phyloP scores from a whole-genome alignment of 2,113 vertebrate species.

The Oreochromis tanganicae region DNA sequence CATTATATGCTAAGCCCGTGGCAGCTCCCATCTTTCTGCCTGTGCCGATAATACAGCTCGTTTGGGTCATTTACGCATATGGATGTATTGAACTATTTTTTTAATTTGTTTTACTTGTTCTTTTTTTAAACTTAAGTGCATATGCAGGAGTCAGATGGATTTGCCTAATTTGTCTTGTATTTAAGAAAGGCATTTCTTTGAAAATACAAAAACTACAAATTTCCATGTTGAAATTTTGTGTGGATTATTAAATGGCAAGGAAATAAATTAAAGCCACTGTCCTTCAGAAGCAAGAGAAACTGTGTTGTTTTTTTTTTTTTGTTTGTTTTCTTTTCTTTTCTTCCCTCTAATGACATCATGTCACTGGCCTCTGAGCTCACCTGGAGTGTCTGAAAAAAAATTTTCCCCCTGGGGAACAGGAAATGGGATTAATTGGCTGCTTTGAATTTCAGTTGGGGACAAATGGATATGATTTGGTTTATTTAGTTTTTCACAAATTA shows the following conservation, averaged over 20 bases:
- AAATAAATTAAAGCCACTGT: not conserved
- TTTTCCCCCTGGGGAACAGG: not conserved
- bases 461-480: not conserved
- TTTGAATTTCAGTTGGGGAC: not conserved
- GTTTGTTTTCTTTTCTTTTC: not conserved
- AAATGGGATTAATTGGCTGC: not conserved
- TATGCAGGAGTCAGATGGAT: not conserved
- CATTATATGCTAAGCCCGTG: constrained; percentile 29
- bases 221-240: not conserved
- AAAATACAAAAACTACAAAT: not conserved
- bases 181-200: not conserved
- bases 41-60: constrained; percentile 12
- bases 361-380: not conserved
- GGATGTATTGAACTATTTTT: not conserved
- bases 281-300: not conserved
- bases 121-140: not conserved
- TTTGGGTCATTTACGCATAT: constrained; percentile 32
- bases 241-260: not conserved
- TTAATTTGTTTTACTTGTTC: not conserved
- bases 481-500: not conserved
- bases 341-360: not conserved
- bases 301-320: too few relatives aligned
- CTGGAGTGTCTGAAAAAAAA: not conserved
- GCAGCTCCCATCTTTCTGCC: constrained; percentile 19
- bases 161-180: not conserved